phyloP scores from a whole-genome alignment of 2,797 vertebrate species.

The Tokudaia muenninki region DNA sequence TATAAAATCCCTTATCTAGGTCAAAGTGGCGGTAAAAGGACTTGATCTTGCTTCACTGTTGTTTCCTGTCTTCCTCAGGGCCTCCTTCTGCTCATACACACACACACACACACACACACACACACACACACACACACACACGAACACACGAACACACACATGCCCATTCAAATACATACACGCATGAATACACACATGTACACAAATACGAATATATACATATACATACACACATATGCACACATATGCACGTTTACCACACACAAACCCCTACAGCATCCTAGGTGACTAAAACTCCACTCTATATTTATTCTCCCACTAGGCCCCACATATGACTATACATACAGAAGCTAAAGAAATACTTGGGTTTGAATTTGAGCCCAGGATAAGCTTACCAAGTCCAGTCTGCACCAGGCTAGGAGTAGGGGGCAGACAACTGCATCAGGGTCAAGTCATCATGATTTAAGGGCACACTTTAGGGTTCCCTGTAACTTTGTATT shows the following conservation, averaged over 20 bases:
- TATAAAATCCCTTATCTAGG: not conserved
- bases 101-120: too few relatives aligned
- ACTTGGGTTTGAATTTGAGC: not conserved
- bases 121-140: too few relatives aligned
- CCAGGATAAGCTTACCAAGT: not conserved
- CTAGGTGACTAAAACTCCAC: not conserved
- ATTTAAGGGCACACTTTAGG: not conserved
- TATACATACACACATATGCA: too few relatives aligned
- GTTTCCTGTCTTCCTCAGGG: not conserved
- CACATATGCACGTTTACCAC: not conserved
- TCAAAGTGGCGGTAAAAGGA: accelerated
- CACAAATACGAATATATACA: not conserved
- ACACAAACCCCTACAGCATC: not conserved
- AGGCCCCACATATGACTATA: accelerated
- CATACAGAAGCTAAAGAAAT: not conserved
- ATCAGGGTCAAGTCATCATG: not conserved
- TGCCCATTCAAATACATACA: not conserved
- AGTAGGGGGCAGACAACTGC: accelerated
- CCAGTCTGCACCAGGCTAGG: not conserved
- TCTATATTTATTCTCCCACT: not conserved
- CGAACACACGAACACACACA: too few relatives aligned
- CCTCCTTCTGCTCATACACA: too few relatives aligned
- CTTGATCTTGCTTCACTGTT: accelerated
- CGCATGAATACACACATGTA: too few relatives aligned
- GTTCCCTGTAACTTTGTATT: not conserved